A percentile compares a stretch with the other conserved stretches of the same genome.
These are phyloP conservation scores for Triplophysa siluroides DNA, from an alignment of 2,113 vertebrate genomes.

Conservation along the genomic window DNA sequence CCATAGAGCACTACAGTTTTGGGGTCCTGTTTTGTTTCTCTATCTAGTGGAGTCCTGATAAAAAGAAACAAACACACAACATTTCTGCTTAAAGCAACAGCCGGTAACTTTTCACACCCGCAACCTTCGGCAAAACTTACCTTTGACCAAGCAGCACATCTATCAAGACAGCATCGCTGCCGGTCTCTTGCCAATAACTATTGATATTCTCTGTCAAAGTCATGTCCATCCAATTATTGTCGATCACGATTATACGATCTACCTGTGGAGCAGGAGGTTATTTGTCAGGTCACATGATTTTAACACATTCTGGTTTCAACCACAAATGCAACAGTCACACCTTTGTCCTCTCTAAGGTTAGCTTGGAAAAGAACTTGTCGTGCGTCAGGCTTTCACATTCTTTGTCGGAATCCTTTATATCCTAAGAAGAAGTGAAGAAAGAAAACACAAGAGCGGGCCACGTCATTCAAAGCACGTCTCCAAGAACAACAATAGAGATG, in stretches of 20 bases:
- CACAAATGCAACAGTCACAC: slow-evolving; percentile 43
- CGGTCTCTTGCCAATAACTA: slow-evolving; percentile 65
- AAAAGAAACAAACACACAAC: not conserved
- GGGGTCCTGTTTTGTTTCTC: not conserved
- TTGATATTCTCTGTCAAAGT: not conserved
- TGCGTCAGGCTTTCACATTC: not conserved
- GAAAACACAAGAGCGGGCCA: not conserved
- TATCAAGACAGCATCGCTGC: slow-evolving; percentile 70
- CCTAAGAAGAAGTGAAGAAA: slow-evolving; percentile 49
- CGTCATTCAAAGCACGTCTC: not conserved
- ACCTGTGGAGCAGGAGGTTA: slow-evolving; percentile 65
- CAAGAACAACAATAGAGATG: not conserved
- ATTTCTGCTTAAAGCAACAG: too few relatives aligned
- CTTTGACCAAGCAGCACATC: slow-evolving; percentile 47
- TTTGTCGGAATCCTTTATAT: accelerated
- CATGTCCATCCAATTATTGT: accelerated
- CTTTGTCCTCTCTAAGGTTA: slow-evolving; percentile 60
- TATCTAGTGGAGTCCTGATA: not conserved
- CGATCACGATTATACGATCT: slow-evolving; percentile 76
- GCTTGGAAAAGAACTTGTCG: not conserved
- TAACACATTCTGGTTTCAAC: not conserved
- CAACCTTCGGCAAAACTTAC: not conserved
- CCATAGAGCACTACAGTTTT: slow-evolving; percentile 66
- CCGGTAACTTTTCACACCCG: too few relatives aligned
- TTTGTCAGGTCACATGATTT: not conserved